Conservation (phyloP, 2,888 invertebrate genomes). For the Caenorhabditis wallacei region DNA sequence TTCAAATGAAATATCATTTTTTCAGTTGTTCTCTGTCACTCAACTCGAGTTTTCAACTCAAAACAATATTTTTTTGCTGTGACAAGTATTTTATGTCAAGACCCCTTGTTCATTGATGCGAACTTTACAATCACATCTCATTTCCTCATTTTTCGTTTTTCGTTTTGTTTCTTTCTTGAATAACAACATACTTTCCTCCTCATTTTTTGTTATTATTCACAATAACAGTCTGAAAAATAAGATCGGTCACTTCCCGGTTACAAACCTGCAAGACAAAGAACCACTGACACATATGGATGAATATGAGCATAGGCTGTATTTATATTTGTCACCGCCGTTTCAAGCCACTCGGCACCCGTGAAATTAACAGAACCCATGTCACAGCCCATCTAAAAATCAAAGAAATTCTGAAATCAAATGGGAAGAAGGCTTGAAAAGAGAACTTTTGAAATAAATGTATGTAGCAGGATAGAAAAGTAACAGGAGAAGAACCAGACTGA, state of each 20-base stretch:
- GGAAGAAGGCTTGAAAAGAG: too few species aligned
- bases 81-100: constrained; percentile 4
- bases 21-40: not conserved
- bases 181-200: constrained; percentile 6
- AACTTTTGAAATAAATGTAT: not conserved
- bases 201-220: constrained; percentile 10
- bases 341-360: constrained; percentile 70
- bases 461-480: too few species aligned
- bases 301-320: constrained; percentile 75
- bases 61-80: constrained; percentile 4
- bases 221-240: constrained; percentile 21
- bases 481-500: not conserved
- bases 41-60: not conserved
- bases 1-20: too few species aligned
- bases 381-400: constrained; percentile 62
- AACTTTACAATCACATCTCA: constrained; percentile 50
- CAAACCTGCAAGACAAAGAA: constrained; percentile 78
- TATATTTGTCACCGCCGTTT: constrained; percentile 70
- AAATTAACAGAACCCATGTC: constrained; percentile 72
- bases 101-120: constrained; percentile 44
- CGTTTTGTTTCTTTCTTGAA: constrained; percentile 10
- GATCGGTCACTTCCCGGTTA: not conserved
- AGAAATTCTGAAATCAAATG: not conserved
- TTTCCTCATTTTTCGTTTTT: constrained; percentile 22
- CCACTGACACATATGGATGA: constrained; percentile 80